These are phyloP conservation scores for Philopedon plagiatum DNA, from an alignment of 2,888 invertebrate genomes.

Conservation along the genomic window DNA sequence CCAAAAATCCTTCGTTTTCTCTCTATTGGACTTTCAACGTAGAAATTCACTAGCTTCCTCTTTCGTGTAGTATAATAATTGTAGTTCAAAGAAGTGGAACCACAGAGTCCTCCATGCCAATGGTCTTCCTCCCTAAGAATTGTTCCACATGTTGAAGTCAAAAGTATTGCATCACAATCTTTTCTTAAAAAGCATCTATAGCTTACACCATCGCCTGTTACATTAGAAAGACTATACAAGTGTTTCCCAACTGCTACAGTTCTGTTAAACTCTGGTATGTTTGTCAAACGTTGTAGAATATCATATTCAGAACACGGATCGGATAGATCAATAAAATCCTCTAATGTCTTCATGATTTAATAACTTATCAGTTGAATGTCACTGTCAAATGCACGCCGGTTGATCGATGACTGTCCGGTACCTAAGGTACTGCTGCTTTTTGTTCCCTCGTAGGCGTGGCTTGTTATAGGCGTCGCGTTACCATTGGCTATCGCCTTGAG, in stretches of 20 bases:
- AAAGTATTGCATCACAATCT: neutral
- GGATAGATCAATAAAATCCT: neutral
- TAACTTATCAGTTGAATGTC: no score
- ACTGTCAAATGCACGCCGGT: no score
- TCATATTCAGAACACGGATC: neutral
- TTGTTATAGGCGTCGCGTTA: no score
- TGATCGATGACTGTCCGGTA: no score
- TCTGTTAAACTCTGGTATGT: neutral
- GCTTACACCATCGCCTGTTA: neutral
- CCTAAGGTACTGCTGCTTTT: no score
- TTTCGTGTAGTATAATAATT: neutral
- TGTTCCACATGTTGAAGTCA: neutral
- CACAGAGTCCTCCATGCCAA: neutral
- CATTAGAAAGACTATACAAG: neutral
- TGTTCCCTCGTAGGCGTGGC: no score
- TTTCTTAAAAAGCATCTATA: neutral
- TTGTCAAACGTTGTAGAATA: neutral
- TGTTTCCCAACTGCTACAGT: neutral
- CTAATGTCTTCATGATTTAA: neutral
- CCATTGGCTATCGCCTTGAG: no score
- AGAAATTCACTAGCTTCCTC: neutral
- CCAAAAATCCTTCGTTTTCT: neutral
- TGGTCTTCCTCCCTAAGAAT: neutral
- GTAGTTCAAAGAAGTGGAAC: no score
- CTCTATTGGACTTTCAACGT: neutral